A percentile compares a stretch with the other conserved stretches of the same genome.
Conservation (phyloP, 2,888 invertebrate species). For the Drosophila buzzatii region DNA sequence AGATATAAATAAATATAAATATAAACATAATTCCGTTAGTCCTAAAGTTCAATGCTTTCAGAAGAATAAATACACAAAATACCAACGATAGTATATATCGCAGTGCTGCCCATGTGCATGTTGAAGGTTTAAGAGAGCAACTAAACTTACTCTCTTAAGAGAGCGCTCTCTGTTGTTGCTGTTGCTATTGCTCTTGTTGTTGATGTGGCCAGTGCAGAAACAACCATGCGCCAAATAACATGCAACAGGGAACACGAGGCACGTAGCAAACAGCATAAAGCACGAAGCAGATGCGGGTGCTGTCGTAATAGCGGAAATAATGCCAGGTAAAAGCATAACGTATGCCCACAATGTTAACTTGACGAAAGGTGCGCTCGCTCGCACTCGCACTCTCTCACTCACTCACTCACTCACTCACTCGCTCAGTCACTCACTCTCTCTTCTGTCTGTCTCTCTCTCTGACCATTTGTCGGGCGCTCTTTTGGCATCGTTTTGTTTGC, state of each 20-base stretch:
- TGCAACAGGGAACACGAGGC: slow-evolving; percentile 35
- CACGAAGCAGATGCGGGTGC: slow-evolving; percentile 21
- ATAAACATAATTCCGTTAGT: no score
- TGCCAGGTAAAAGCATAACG: slow-evolving; percentile 44
- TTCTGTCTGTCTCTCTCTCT: not conserved
- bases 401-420: slow-evolving; percentile 1
- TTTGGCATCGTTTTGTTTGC: slow-evolving; percentile 56
- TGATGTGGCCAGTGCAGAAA: slow-evolving; percentile 20
- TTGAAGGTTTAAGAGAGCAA: slow-evolving; percentile 24
- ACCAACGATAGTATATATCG: slow-evolving; percentile 19
- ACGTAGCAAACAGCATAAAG: not conserved
- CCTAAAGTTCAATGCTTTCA: not conserved
- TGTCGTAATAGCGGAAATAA: slow-evolving; percentile 24
- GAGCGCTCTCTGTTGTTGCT: slow-evolving; percentile 17
- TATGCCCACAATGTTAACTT: slow-evolving; percentile 51
- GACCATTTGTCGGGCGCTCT: slow-evolving; percentile 36
- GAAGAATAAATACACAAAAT: slow-evolving; percentile 14
- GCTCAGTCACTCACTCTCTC: not conserved
- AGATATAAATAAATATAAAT: not conserved
- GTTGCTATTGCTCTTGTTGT: slow-evolving; percentile 16
- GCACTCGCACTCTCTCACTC: not conserved
- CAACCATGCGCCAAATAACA: slow-evolving; percentile 41
- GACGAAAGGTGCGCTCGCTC: slow-evolving; percentile 55
- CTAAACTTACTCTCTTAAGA: not conserved
- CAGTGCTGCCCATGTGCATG: slow-evolving; percentile 45